Base-by-base conservation (phyloP, 2,797 vertebrate genomes). In the Craterocephalus amniculus region DNA sequence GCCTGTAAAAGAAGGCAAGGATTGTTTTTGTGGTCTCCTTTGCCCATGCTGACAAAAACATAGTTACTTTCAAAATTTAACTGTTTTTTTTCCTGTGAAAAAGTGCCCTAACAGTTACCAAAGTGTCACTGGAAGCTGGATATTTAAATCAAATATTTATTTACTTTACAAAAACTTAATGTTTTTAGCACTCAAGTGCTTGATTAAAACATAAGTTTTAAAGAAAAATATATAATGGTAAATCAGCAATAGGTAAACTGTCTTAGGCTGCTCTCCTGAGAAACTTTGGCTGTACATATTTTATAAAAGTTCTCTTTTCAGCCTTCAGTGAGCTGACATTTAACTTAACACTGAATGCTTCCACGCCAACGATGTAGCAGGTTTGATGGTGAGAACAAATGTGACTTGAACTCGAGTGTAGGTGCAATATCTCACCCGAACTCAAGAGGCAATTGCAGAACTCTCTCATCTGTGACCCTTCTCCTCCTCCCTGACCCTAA, bases 401-500 rank as follows among this genome's bases (percentile, higher is more conserved):
- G 13, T 36, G 48, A 76, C 38, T 61, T 20, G 34, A 64, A 52
- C 59, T 62, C 49, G 63, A 67, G 49, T 40, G 24, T 14, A 64
- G 51, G 29, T 35, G 72, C 22, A 64, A 45, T 40, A 38, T 78
- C 96, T 63, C 92, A 98, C 98, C 98, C 97, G 16, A 96, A 95
- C 72, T 97, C 95, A 0, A 99, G 94, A 86, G 98, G 98, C 78
- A 96, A 86, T 65, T 86, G 93, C 45, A 99, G 91, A 62, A 96
- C 94, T 60, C 87, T 91, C 66, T 99, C 97, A 83, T 99, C 96
- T 2, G 95, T 94, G 49, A 97, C 93, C 92, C 95, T 94, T 90
- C 94, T 95, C 84, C 95, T 94, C 89, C 95, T 98, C 32, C 93
- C 93, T 81, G 94, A 91, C 85, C 95, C 95, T 96, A 62, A 49